Base-by-base conservation (phyloP, 1,140 invertebrate species). In the Radopholus similis region DNA sequence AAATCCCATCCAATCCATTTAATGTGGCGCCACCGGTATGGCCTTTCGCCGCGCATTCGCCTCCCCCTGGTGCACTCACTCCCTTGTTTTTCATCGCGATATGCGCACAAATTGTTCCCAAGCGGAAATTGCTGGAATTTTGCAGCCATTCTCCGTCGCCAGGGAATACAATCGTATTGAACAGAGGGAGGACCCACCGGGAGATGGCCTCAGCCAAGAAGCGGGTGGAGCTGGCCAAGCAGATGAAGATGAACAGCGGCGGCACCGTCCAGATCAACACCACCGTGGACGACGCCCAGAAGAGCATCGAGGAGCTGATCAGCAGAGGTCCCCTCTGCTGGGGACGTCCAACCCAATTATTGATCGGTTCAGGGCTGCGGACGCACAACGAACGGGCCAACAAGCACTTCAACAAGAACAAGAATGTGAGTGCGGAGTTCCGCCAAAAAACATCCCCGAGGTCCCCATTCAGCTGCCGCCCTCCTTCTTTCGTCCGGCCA, bases 151-250 rank as follows among this genome's bases (percentile, higher is more conserved):
- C 30, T 51, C 47, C 30, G 23, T 51, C 47, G 30, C 30, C 47
- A 51, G 47, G 30, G n/a, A 51, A 51, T 51, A 26, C 47, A 51
- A 4, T 21, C 15, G 6, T 21, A 4, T 4, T n/a, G 3, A 47
- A 51, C 4, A 23, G 21, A n/a, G n/a, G n/a, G n/a, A n/a, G n/a
- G n/a, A n/a, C n/a, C n/a, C n/a, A n/a, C n/a, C n/a, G n/a, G n/a
- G n/a, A 15, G n/a, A 62, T 62, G 58, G 35, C 58, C 49, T 62
- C 58, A 47, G 58, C 58, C 13, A 62, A 62, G 58, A 62, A 62
- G 21, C 58, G 58, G 4, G 58, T 62, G 21, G 58, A 62, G 21
- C 18, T 40, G 21, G 40, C 35, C 3, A 47, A 47, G 58, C 58
- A 3, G 35, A 54, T 32, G 28, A 54, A 54, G 35, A 54, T 54